These are phyloP conservation scores for Euplexia lucipara DNA, from an alignment of 2,888 invertebrate species.

Conservation along the genomic window DNA sequence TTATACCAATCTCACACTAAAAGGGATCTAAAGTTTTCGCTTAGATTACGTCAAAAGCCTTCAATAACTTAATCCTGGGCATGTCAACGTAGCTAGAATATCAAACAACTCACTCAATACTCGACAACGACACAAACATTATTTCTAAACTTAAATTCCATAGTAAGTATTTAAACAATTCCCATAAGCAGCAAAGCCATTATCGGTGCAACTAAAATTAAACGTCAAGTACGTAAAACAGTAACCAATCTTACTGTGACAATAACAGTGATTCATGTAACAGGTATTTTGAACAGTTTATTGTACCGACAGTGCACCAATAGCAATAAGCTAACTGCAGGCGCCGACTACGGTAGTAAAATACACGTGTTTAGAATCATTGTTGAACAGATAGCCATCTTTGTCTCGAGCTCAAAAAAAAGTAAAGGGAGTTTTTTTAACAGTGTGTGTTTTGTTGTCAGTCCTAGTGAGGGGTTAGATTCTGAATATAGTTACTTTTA, in stretches of 20 bases:
- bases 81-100: not conserved
- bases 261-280: constrained; percentile 68
- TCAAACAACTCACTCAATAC: constrained; percentile 1
- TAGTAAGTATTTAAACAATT: constrained; percentile 42
- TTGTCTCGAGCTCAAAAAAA: constrained; percentile 54
- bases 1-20: no score
- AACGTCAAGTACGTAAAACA: constrained; percentile 46
- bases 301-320: constrained; percentile 38
- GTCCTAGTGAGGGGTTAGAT: constrained; percentile 14
- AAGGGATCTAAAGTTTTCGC: no score
- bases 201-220: constrained; percentile 48
- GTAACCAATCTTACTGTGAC: constrained; percentile 48
- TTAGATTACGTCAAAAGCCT: no score
- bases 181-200: constrained; percentile 21
- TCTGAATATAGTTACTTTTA: constrained; percentile 5
- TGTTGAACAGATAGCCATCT: constrained; percentile 64
- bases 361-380: constrained; percentile 74
- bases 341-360: constrained; percentile 64
- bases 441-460: constrained; percentile 23
- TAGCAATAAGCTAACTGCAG: constrained; percentile 53
- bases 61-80: not conserved
- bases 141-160: constrained; percentile 25
- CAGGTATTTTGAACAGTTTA: constrained; percentile 65
- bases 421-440: constrained; percentile 20
- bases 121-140: not conserved